Evolutionary conservation across 1,140 invertebrate genomes (phyloP), one percentile per base, ranked within the genome.

Genomic region (Sitophilus oryzae): DNA sequence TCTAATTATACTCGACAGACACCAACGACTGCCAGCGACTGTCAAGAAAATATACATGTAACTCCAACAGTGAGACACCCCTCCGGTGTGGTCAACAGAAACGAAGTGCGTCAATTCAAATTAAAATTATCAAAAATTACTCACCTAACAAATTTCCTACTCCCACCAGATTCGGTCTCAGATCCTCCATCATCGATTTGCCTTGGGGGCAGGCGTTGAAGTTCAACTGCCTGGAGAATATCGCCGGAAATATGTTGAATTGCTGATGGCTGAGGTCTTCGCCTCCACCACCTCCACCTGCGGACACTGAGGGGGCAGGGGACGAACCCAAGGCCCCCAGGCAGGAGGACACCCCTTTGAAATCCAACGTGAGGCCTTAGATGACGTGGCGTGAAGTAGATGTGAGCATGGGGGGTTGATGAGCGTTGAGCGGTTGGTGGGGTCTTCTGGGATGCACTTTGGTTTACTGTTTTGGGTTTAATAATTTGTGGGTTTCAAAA

Each of bases 241-340:
- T 89, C 42, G 88, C 88, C 56, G 88, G 88, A 71, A 91, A 90
- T 62, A 91, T 91, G 75, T 91, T 91, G 78, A 90, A 90, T 75
- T 90, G 88, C 66, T 89, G 86, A 69, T 83, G 83, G 56, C 83
- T 74, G 50, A 77, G 72, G 68, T 80, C 77, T 55, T 75, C 65
- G 72, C 74, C 69, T n/a, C n/a, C n/a, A n/a, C n/a, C n/a, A n/a
- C n/a, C n/a, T n/a, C n/a, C n/a, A 68, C 71, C 45, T 73, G 79
- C 67, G 38, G 62, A 35, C 5, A 59, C 37, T 62, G 58, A 56
- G 71, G 74, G 74, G 73, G 74, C 73, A 52, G 68, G 65, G 61
- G 70, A 70, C 42, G 61, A 60, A 61, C 69, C 70, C 61, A 71
- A 45, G 41, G 69, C 69, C 69, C 70, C 70, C 70, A 72, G 58